These are phyloP conservation scores for Sicus ferrugineus DNA, from an alignment of 2,888 invertebrate species.

Conservation along the genomic window DNA sequence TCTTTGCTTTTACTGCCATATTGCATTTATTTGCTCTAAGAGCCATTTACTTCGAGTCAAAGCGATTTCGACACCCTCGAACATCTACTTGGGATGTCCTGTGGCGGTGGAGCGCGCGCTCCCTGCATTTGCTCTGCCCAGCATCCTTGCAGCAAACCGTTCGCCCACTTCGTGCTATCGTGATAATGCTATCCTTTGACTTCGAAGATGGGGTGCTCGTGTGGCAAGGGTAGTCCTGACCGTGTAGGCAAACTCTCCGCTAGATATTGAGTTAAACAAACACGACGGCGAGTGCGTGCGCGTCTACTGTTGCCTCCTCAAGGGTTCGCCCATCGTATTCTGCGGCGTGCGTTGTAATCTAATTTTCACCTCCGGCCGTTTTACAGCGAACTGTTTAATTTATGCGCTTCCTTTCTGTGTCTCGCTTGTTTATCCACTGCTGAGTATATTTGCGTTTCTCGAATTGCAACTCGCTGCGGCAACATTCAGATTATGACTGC, in stretches of 20 bases:
- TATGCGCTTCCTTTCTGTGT: background rate
- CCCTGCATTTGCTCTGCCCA: background rate
- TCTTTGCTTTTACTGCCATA: constrained; percentile 31
- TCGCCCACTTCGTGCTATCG: constrained; percentile 17
- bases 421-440: constrained; percentile 26
- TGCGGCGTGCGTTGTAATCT: constrained; percentile 26
- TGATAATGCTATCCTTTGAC: constrained; percentile 11
- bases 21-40: constrained; percentile 35
- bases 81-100: background rate
- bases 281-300: background rate
- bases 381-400: constrained; percentile 2
- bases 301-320: background rate
- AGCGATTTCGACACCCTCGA: constrained; percentile 20
- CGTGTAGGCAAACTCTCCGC: background rate
- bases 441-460: constrained; percentile 14
- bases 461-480: constrained; percentile 20
- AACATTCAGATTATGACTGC: constrained; percentile 19
- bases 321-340: background rate
- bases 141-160: background rate
- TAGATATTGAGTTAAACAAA: constrained; percentile 32
- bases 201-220: background rate
- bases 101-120: background rate
- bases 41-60: constrained; percentile 16
- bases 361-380: constrained; percentile 33
- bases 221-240: background rate